Conservation (phyloP, 1,140 invertebrate species). For the Melitaea cinxia region DNA sequence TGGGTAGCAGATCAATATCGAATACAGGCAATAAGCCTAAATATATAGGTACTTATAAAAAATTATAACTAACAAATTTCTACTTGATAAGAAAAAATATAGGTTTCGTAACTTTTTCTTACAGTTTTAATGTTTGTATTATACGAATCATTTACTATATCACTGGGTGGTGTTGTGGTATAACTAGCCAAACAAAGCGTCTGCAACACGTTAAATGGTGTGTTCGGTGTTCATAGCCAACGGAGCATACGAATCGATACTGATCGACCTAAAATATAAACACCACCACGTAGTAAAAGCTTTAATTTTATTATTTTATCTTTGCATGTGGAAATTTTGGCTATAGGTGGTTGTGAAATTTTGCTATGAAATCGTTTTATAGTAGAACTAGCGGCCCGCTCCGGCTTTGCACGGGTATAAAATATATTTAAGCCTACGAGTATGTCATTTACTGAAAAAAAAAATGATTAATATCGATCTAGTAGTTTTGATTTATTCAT, state of each 20-base stretch:
- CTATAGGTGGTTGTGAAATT: too few relatives aligned
- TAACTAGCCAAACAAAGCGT: background rate
- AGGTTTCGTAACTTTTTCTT: too few relatives aligned
- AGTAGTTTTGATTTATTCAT: too few relatives aligned
- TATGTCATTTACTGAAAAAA: too few relatives aligned
- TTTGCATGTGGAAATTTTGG: too few relatives aligned
- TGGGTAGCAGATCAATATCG: constrained; percentile 5
- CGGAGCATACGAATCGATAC: constrained; percentile 20
- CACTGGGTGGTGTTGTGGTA: background rate
- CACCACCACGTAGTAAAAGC: background rate
- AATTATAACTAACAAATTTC: too few relatives aligned
- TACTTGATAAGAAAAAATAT: too few relatives aligned
- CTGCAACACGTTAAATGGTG: background rate
- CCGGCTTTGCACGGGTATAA: too few relatives aligned
- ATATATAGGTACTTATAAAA: background rate
- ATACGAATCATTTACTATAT: background rate
- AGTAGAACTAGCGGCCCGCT: too few relatives aligned
- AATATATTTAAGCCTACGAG: too few relatives aligned
- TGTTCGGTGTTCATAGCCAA: background rate
- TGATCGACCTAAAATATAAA: constrained; percentile 13
- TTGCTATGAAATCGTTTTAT: too few relatives aligned
- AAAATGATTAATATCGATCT: too few relatives aligned
- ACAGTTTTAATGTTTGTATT: background rate
- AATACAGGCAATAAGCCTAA: background rate
- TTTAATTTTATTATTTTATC: background rate